Evolutionary conservation across 2,888 invertebrate genomes (phyloP), one percentile per base, ranked within the genome.

Genomic region (Camponotus fellah): DNA sequence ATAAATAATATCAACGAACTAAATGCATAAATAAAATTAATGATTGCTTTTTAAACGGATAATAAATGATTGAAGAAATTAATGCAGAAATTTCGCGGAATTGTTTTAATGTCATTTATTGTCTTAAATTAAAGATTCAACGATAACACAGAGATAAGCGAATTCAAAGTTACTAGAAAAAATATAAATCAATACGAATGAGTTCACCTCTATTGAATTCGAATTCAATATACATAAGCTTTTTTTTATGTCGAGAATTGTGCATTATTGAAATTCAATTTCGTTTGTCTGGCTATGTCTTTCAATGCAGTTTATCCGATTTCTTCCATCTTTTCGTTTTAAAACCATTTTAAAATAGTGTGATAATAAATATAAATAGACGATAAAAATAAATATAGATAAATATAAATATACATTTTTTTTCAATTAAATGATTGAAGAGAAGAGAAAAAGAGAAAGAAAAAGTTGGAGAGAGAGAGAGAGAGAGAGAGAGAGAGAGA

Each of bases 181-280:
- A 37, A 37, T 8, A 71, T 3, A 26, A 72, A 40, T 40, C 17
- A 17, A 17, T 58, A 40, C 14, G 10, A 26, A 58, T 26, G 37
- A 14, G 2, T 26, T 37, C 17, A 14, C 56, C n/a, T 26, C 12
- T 62, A n/a, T 34, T 60, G 37, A 72, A 46, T 43, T 72, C 46
- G 34, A 72, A 4, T 40, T 21, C 3, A 49, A 49, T n/a, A 49
- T 17, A 46, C 14, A 34, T 49, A 10, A 32, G 40, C 14, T 37
- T 34, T n/a, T 53, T 10, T 37, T 49, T 49, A 49, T 17, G 34
- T 72, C 26, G 40, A 40, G 58, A 58, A 60, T 37, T 37, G 12
- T 80, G 58, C 62, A 80, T 56, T 80, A 32, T 82, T 62, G 40
- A 80, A 65, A 69, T 86, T 83, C 66, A 46, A 60, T 32, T 56